These are phyloP conservation scores for Platysteira castanea DNA, from an alignment of 2,113 vertebrate genomes.

Conservation along the genomic window DNA sequence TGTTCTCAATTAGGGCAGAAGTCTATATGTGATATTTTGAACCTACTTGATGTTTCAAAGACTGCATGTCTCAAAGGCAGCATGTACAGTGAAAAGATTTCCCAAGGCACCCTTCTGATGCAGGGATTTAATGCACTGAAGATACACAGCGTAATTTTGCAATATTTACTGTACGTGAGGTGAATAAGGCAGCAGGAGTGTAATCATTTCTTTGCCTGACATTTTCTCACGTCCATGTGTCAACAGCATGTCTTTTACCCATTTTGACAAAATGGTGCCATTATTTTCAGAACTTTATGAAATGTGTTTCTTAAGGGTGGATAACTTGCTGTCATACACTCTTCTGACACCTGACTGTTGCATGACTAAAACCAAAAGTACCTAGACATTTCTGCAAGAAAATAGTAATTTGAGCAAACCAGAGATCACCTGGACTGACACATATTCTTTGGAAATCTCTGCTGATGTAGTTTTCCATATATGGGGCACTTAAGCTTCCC, in stretches of 20 bases:
- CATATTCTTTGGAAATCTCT: neutral
- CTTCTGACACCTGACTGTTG: neutral
- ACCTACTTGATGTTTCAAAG: neutral
- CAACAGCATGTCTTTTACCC: neutral
- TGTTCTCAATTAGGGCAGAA: neutral
- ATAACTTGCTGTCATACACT: neutral
- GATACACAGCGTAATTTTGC: fast-evolving
- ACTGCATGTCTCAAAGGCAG: neutral
- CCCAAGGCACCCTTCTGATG: neutral
- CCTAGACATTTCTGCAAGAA: neutral
- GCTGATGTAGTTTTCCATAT: neutral
- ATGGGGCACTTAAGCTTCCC: neutral
- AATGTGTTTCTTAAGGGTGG: neutral
- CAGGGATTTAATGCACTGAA: neutral
- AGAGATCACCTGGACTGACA: neutral
- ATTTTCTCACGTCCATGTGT: neutral
- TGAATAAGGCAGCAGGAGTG: neutral
- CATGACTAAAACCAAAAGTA: neutral
- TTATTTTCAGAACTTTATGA: neutral
- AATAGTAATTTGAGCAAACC: neutral
- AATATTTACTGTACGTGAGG: neutral
- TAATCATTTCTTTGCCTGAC: neutral
- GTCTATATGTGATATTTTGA: neutral
- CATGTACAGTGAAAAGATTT: neutral
- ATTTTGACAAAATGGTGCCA: neutral